Evolutionary conservation across 2,797 vertebrate species (phyloP), one percentile per base, ranked within the genome.

Genomic region (Hylomyscus alleni): DNA sequence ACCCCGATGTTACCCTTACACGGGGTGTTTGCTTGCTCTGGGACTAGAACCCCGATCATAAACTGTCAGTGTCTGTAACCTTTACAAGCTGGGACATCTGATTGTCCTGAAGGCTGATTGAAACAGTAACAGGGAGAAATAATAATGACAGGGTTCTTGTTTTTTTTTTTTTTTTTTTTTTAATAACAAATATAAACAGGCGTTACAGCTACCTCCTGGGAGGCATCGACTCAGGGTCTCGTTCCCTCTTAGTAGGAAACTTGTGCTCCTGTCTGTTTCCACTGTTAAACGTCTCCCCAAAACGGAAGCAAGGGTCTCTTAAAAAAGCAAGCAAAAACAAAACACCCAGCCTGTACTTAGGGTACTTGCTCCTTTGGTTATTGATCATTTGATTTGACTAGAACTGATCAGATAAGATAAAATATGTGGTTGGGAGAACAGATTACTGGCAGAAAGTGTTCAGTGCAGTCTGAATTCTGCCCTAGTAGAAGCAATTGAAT

Each of bases 381-480:
- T 29, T 73, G 84, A 73, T 62, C 69, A 83, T 87, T 87, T 69
- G 90, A 90, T 92, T 72, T 76, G 78, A 67, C 52, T 83, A 56
- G 44, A 85, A 83, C 52, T 52, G 76, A 17, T 84, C 31, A 6
- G 34, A 2, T 17, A 31, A n/a, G 85, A 75, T 88, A 67, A 44
- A 0, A 73, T 34, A 47, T 8, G 19, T n/a, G 67, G 3, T 54
- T 22, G 13, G 22, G 44, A 65, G 62, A 34, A 81, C 37, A 34
- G 22, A 13, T 4, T 34, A 15, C 47, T 11, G 22, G 13, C 34
- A 44, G n/a, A 15, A 78, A 76, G 58, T 50, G 44, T 67, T 31
- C 40, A 34, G 52, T 82, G 4, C 60, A 40, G 34, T 29, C 50
- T 34, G 47, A 76, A n/a, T 72, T 86, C 11, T 17, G 12, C 40